phyloP scores from a whole-genome alignment of 2,113 vertebrate genomes.

The Muscicapa adusta region DNA sequence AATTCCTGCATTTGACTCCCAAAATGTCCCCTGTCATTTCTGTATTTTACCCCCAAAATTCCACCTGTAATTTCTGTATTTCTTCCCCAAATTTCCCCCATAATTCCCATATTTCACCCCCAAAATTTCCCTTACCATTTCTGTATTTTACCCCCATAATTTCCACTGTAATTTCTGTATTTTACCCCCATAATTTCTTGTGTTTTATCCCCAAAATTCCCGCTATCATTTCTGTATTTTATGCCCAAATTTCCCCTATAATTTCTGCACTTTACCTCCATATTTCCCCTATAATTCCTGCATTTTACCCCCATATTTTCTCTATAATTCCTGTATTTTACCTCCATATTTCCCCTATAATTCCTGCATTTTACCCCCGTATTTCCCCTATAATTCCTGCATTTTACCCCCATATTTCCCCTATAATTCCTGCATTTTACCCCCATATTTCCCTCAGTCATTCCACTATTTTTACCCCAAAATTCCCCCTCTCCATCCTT shows the following conservation, averaged over 20 bases:
- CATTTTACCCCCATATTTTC: not conserved
- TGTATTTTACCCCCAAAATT: fast-evolving
- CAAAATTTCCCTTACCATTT: too few relatives aligned
- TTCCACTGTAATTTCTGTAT: not conserved
- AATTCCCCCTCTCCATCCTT: not conserved
- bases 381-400: too few relatives aligned
- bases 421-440: not conserved
- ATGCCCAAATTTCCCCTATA: too few relatives aligned
- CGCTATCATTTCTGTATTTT: not conserved
- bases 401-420: not conserved
- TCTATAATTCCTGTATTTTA: fast-evolving
- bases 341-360: not conserved
- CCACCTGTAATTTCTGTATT: not conserved
- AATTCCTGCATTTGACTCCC: too few relatives aligned
- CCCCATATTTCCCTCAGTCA: fast-evolving
- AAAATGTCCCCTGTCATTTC: too few relatives aligned
- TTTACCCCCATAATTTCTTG: not conserved
- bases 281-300: fast-evolving
- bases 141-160: not conserved
- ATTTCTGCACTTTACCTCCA: not conserved
- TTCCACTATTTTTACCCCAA: not conserved
- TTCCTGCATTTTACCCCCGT: not conserved
- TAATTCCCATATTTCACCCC: fast-evolving
- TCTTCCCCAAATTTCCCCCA: too few relatives aligned
- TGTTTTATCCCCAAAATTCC: not conserved